These are phyloP conservation scores for Bacillus rossius DNA, from an alignment of 1,140 invertebrate species.

Conservation along the genomic window DNA sequence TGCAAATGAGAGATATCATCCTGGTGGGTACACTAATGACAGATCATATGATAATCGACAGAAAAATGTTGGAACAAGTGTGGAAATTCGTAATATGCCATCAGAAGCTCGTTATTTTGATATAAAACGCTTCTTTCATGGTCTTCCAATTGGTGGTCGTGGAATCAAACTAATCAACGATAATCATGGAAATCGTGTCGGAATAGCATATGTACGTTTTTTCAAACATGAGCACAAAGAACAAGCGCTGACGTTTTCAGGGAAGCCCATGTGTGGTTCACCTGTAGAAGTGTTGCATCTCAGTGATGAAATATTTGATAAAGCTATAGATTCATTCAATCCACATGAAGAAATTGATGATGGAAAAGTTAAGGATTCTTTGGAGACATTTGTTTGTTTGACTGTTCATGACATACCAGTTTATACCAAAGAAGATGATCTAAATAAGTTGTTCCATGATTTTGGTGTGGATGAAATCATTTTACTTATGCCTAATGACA, in stretches of 20 bases:
- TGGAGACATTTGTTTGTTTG: slow-evolving; percentile 47
- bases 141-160: slow-evolving; percentile 69
- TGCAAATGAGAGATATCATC: too few species aligned
- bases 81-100: slow-evolving; percentile 64
- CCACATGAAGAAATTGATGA: slow-evolving; percentile 31
- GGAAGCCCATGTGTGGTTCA: slow-evolving; percentile 52
- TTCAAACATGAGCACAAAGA: slow-evolving; percentile 57
- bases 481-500: slow-evolving; percentile 56
- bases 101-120: slow-evolving; percentile 66
- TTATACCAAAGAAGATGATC: slow-evolving; percentile 70
- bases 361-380: not conserved
- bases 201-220: slow-evolving; percentile 76
- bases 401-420: slow-evolving; percentile 63
- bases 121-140: slow-evolving; percentile 72
- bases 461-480: slow-evolving; percentile 59
- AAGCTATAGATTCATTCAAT: slow-evolving; percentile 55
- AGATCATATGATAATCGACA: not conserved
- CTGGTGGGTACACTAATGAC: too few species aligned
- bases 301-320: slow-evolving; percentile 57
- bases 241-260: slow-evolving; percentile 57
- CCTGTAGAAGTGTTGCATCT: slow-evolving; percentile 53
- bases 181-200: slow-evolving; percentile 67
- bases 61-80: slow-evolving; percentile 46
- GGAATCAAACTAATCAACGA: slow-evolving; percentile 84
- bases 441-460: slow-evolving; percentile 67